phyloP scores from a whole-genome alignment of 2,888 invertebrate species.

The Apotomis betuletana region DNA sequence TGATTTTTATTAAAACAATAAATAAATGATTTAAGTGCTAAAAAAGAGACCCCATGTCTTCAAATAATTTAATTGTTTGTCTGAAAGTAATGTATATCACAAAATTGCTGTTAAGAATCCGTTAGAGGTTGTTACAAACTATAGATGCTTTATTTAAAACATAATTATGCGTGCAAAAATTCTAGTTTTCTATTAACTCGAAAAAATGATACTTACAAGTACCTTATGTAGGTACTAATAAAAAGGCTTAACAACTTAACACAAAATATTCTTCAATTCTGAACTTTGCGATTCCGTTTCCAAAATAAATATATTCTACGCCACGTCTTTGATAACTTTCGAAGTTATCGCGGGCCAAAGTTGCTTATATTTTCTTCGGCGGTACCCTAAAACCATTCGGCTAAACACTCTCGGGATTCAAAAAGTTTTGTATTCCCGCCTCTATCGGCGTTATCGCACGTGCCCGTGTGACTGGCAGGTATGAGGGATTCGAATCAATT shows the following conservation, averaged over 20 bases:
- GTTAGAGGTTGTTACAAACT: too few relatives aligned
- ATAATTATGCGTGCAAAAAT: too few relatives aligned
- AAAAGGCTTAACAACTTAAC: neutral
- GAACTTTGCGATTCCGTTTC: neutral
- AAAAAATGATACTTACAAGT: too few relatives aligned
- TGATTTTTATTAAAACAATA: too few relatives aligned
- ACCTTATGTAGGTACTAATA: neutral
- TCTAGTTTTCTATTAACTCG: too few relatives aligned
- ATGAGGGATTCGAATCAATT: slow-evolving; percentile 40
- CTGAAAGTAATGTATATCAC: too few relatives aligned
- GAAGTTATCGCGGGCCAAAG: slow-evolving; percentile 37
- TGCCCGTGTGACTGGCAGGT: slow-evolving; percentile 46
- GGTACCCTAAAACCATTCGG: slow-evolving; percentile 48
- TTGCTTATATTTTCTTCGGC: slow-evolving; percentile 43
- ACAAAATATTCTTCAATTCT: neutral
- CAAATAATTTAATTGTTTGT: too few relatives aligned
- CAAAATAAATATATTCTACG: slow-evolving; percentile 30
- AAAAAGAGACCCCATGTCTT: too few relatives aligned
- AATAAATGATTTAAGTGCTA: too few relatives aligned
- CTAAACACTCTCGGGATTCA: slow-evolving; percentile 47
- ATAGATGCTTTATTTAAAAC: too few relatives aligned
- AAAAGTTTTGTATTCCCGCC: slow-evolving; percentile 51
- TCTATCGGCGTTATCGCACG: slow-evolving; percentile 50
- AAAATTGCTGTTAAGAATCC: too few relatives aligned
- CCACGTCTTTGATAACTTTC: slow-evolving; percentile 36